Base-by-base conservation (phyloP, 2,888 invertebrate genomes). In the Perizoma flavofasciatum region DNA sequence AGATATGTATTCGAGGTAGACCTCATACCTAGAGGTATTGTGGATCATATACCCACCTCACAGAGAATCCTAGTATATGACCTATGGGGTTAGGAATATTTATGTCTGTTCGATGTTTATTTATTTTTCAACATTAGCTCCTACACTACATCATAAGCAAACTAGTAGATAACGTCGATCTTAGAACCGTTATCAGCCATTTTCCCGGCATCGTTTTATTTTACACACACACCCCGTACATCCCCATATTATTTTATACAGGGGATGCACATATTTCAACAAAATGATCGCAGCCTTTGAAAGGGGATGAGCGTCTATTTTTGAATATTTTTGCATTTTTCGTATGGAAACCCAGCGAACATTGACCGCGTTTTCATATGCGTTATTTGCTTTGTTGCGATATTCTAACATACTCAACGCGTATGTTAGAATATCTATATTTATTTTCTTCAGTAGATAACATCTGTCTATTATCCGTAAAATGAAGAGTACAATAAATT, bases 201-300 rank as follows among this genome's bases (percentile, higher is more conserved):
- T 61, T 60, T 61, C 46, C 60, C 52, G 41, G 47, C 48, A 61
- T 54, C 61, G 47, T 39, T 48, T 48, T 50, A 39, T 40, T 55
- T 45, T 49, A 55, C 43, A 48, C 48, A 48, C 48, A 48, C 48
- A 46, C 47, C 51, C 47, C 41, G 51, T 51, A 34, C 49, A 58
- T 37, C 48, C 39, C 41, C 55, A 49, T 64, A 55, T 58, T 60
- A 61, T 63, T 55, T 58, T 58, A 56, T 44, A 53, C 43, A 41
- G 55, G 55, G 53, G 49, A 53, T 56, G 49, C 81, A 77, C 78
- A 79, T 83, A 77, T 79, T 77, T 81, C 79, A 73, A 50, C 67
- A 67, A 76, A 79, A 81, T 77, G 77, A 81, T 77, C 75, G 74
- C 76, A 75, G 52, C 45, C 43, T 56, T 46, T 64, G 48, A 51